phyloP scores from a whole-genome alignment of 2,888 invertebrate genomes.

The Epinotia ramella region DNA sequence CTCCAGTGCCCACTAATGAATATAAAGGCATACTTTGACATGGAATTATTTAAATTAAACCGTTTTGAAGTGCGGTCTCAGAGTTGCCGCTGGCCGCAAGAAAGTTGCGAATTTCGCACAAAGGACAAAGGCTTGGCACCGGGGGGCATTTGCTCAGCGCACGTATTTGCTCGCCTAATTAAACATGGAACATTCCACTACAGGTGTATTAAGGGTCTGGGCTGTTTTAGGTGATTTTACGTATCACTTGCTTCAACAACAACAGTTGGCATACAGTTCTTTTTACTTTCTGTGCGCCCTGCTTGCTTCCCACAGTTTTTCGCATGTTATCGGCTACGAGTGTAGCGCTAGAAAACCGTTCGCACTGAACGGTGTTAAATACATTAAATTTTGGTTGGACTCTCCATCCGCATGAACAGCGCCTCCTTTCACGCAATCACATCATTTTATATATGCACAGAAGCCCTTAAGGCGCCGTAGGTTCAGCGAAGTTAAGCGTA shows the following conservation, averaged over 20 bases:
- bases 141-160: conserved; percentile 76
- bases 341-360: too few species aligned
- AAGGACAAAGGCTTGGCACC: conserved; percentile 79
- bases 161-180: conserved; percentile 84
- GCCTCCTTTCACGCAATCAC: too few species aligned
- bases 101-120: conserved; percentile 78
- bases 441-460: too few species aligned
- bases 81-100: conserved; percentile 73
- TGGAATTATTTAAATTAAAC: conserved; percentile 77
- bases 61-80: conserved; percentile 70
- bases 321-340: too few species aligned
- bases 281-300: too few species aligned
- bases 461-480: too few species aligned
- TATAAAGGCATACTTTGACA: conserved; percentile 64
- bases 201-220: conserved; percentile 66
- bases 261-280: too few species aligned
- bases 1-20: conserved; percentile 52
- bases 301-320: too few species aligned
- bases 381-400: too few species aligned
- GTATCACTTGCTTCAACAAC: conserved; percentile 8
- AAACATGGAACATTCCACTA: conserved; percentile 69
- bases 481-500: too few species aligned
- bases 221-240: conserved; percentile 54
- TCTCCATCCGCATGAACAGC: too few species aligned
- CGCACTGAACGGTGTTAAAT: too few species aligned